Evolutionary conservation across 1,140 invertebrate species (phyloP).

Genomic region (Dreissena polymorpha): DNA sequence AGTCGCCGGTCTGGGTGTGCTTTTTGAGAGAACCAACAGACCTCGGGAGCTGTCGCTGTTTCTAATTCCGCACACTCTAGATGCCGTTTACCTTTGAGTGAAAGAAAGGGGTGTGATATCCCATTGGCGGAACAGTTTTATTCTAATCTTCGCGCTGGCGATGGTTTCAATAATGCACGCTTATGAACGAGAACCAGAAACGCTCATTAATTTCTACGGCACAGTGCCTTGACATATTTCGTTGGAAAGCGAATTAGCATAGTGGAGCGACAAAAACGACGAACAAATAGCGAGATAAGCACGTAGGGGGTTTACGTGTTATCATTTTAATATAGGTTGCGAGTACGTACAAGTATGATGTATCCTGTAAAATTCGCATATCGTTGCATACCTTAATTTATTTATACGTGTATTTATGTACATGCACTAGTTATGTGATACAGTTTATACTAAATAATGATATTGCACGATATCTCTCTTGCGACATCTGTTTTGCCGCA

Average conservation of each 20-base stretch:
- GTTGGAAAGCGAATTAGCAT: conserved; percentile 58
- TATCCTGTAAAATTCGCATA: no score
- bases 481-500: no score
- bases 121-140: conserved; percentile 62
- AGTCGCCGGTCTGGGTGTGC: conserved; percentile 64
- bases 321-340: no score
- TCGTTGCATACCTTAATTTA: no score
- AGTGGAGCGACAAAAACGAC: conserved; percentile 51
- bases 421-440: no score
- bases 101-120: conserved; percentile 45
- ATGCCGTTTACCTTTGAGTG: conserved; percentile 61
- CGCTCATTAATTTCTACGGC: conserved; percentile 65
- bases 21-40: conserved; percentile 67
- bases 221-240: conserved; percentile 67
- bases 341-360: no score
- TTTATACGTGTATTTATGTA: no score
- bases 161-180: conserved; percentile 74
- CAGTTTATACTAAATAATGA: no score
- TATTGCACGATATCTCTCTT: no score
- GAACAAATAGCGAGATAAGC: conserved; percentile 44
- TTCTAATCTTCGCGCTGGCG: conserved; percentile 65
- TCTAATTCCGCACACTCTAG: conserved; percentile 69
- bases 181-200: conserved; percentile 72
- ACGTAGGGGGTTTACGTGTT: no score
- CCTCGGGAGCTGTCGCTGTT: conserved; percentile 71